These are phyloP conservation scores for Paedocypris sp. DNA, from an alignment of 2,113 vertebrate genomes.

Conservation along the genomic window DNA sequence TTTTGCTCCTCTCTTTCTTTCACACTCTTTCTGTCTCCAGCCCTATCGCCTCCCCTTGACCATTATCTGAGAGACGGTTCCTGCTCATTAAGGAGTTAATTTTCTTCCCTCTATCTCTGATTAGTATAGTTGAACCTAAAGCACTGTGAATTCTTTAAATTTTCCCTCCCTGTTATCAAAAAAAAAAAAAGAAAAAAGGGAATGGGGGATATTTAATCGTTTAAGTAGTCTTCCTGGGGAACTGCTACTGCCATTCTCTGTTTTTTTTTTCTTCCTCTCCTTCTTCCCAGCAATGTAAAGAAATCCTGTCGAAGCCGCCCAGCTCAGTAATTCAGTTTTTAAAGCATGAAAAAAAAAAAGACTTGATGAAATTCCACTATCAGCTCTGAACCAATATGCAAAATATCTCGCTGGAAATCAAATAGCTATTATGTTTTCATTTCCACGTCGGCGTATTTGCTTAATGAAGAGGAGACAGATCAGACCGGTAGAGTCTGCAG, in stretches of 20 bases:
- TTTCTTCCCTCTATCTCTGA: slow-evolving; percentile 65
- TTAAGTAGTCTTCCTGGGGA: slow-evolving; percentile 68
- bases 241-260: slow-evolving; percentile 51
- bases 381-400: slow-evolving; percentile 99
- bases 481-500: slow-evolving; percentile 82
- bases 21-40: slow-evolving; percentile 26
- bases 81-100: slow-evolving; percentile 75
- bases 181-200: slow-evolving; percentile 44
- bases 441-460: slow-evolving; percentile 97
- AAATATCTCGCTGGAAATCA: slow-evolving; percentile 99
- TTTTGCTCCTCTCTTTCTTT: slow-evolving; percentile 23
- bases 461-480: slow-evolving; percentile 99
- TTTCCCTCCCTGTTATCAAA: slow-evolving; percentile 64
- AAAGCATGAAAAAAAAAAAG: slow-evolving; percentile 73
- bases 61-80: slow-evolving; percentile 55
- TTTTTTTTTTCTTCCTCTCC: slow-evolving; percentile 23
- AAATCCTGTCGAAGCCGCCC: slow-evolving; percentile 66
- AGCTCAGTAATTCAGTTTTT: slow-evolving; percentile 90
- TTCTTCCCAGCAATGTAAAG: slow-evolving; percentile 68
- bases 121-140: slow-evolving; percentile 66
- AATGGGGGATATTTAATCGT: slow-evolving; percentile 69
- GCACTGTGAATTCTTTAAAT: slow-evolving; percentile 69
- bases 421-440: slow-evolving; percentile 99
- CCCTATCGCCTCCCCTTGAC: slow-evolving; percentile 49
- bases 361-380: slow-evolving; percentile 99